These are phyloP conservation scores for Geococcyx californianus DNA, from an alignment of 2,113 vertebrate species.

Conservation along the genomic window DNA sequence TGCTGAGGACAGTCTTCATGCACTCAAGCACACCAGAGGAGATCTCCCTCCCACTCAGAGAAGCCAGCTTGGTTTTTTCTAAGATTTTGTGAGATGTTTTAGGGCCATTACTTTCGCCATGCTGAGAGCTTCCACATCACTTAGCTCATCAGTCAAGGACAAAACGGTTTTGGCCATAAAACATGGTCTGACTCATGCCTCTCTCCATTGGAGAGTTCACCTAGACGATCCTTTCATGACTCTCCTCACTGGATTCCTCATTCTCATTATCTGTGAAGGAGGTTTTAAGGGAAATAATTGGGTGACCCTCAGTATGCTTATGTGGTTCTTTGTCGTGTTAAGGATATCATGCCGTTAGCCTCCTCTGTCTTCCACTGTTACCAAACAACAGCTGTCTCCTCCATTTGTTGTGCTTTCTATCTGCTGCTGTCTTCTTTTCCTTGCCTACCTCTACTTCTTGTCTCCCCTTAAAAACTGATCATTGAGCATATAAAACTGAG, in stretches of 20 bases:
- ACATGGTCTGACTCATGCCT: neutral
- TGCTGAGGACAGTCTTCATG: neutral
- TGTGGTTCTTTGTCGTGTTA: neutral
- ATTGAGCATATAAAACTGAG: neutral
- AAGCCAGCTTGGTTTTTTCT: neutral
- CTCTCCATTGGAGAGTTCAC: neutral
- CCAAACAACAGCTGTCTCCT: neutral
- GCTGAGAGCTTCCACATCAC: neutral
- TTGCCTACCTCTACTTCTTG: neutral
- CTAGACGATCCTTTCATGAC: neutral
- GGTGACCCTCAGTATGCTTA: neutral
- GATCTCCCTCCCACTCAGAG: neutral
- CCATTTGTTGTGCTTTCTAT: neutral
- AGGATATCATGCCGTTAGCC: neutral
- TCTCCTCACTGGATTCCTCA: neutral
- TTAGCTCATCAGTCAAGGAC: neutral
- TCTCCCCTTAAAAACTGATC: neutral
- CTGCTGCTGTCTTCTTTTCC: neutral
- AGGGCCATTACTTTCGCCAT: neutral
- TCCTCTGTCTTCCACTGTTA: neutral
- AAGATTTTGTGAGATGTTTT: neutral
- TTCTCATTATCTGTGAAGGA: neutral
- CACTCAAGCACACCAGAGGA: neutral
- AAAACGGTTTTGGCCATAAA: fast-evolving
- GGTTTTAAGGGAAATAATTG: neutral